Base-by-base conservation (phyloP, 2,888 invertebrate genomes). In the Drosophila heteroneura region DNA sequence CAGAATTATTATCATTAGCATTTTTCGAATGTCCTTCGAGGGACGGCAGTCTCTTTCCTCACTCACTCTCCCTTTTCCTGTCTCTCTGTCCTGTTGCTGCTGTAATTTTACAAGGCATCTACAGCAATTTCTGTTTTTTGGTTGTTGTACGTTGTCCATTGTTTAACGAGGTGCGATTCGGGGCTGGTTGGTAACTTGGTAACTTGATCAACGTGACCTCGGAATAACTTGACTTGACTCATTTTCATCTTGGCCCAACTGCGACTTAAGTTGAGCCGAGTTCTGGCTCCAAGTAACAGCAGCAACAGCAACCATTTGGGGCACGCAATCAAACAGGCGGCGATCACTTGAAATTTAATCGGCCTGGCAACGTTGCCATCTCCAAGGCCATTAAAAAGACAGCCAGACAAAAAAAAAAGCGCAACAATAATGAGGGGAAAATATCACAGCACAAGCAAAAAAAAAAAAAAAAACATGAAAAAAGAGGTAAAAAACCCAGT, bases 201-300 rank as follows among this genome's bases (percentile, higher is more conserved):
- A 90, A 90, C 86, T 83, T 86, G 89, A 87, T 83, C 82, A 80
- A 76, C 77, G 72, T 83, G 90, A 86, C 87, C 87, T 90, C 89
- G 87, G 33, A 67, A 76, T 74, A 81, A 79, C 82, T 88, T 76
- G 78, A 89, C 70, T 70, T 70, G 61, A 69, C 70, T 84, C 83
- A 81, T 71, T 72, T 76, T 61, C 22, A 41, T 60, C 22, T 59
- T 47, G 59, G 73, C 47, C 37, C 74, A 33, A 59, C 60, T 64
- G 33, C 37, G 33, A 51, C 47, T 59, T 28, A 30, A n/a, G 44
- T 68, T 33, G 53, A 47, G 56, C 39, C 39, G 39, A 44, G 81
- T 79, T 79, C 79, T 79, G 78, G 72, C 44, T 49, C 39, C 47
- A 37, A 54, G 37, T n/a, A 37, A 26, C 37, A 14, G 26, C 32